Evolutionary conservation across 2,888 invertebrate genomes (phyloP).

Genomic region (Aleiodes testaceus): DNA sequence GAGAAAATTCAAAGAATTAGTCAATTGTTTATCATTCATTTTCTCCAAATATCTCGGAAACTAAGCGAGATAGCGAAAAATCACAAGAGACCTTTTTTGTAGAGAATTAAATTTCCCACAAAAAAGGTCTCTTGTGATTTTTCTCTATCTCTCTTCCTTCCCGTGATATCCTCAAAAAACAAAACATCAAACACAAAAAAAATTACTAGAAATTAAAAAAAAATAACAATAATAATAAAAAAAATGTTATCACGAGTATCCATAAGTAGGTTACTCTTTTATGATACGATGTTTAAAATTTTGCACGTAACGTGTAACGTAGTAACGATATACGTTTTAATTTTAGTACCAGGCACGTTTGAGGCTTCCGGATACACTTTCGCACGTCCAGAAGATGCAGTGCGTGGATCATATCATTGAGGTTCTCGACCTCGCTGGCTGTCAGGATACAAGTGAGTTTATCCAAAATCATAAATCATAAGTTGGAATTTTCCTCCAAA

Average conservation of each 20-base stretch:
- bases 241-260: background rate
- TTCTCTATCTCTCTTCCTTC: no score
- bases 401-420: slow-evolving; percentile 86
- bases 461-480: slow-evolving; percentile 49
- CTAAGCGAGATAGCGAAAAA: no score
- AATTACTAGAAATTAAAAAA: no score
- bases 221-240: background rate
- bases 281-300: slow-evolving; percentile 22
- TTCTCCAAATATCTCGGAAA: no score
- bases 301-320: slow-evolving; percentile 46
- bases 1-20: no score
- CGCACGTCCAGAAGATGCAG: slow-evolving; percentile 82
- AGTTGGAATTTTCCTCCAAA: slow-evolving; percentile 22
- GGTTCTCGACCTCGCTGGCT: slow-evolving; percentile 82
- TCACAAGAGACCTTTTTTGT: no score
- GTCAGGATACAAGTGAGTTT: slow-evolving; percentile 82
- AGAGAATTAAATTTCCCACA: no score
- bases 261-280: slow-evolving; percentile 26
- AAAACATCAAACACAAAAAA: no score
- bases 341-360: slow-evolving; percentile 78
- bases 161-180: no score
- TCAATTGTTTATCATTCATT: no score
- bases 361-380: slow-evolving; percentile 82
- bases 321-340: slow-evolving; percentile 52
- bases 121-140: no score